Base-by-base conservation (phyloP, 2,113 vertebrate genomes). In the Erpornis zantholeuca region DNA sequence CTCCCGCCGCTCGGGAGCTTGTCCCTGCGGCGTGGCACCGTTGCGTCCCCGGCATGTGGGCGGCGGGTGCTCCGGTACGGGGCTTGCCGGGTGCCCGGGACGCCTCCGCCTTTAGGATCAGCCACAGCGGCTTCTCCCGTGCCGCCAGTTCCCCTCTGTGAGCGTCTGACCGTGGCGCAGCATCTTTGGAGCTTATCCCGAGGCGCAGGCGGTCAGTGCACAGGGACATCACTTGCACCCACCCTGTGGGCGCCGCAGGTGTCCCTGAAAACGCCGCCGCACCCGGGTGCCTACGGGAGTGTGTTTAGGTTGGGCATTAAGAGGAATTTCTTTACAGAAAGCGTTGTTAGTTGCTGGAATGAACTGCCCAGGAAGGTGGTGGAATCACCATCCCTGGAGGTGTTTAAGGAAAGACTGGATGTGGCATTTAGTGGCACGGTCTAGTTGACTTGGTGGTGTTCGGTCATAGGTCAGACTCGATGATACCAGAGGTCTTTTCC, bases 261-360 rank as follows among this genome's bases (percentile, higher is more conserved):
- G 72, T 5, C 36, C 47, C 82, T 11, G 5, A 17, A 38, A 42
- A 4, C 47, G 8, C 31, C 31, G 2, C 20, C 10, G 31, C 29
- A 1, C 4, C 15, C 19, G 1, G 29, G 28, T 8, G 35, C 36
- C 23, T 19, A 6, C 1, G 14, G 49, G 29, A 12, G 24, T 2
- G 14, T 2, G 28, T 5, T 75, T 52, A 22, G 45, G 24, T n/a
- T 60, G 69, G 33, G 17, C 40, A 15, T 69, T 7, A 29, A 40
- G n/a, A 60, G 7, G n/a, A 35, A 69, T 40, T 82, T 69, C 29
- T 61, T 35, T 40, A 9, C 25, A 12, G 53, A 54, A 60, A 6
- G 47, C n/a, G 6, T 59, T 18, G 21, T 52, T 14, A 38, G 60
- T 7, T 50, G 20, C 11, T 75, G 69, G 69, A 69, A 27, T 68